These are phyloP conservation scores for Dusona sp. DNA, from an alignment of 2,888 invertebrate species.

Conservation along the genomic window DNA sequence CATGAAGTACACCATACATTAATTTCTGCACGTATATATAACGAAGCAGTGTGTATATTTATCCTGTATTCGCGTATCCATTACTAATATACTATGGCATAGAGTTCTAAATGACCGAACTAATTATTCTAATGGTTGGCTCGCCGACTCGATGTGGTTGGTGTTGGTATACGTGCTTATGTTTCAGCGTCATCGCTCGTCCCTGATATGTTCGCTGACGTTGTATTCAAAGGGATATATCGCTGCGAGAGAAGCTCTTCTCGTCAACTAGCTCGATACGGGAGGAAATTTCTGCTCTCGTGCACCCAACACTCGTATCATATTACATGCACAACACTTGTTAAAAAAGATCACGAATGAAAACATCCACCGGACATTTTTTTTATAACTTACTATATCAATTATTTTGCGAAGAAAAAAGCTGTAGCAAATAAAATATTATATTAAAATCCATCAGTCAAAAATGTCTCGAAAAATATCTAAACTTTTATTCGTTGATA, in stretches of 20 bases:
- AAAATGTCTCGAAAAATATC: too few species aligned
- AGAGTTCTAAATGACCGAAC: slow-evolving; percentile 67
- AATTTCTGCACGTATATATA: not conserved
- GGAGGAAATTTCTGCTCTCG: slow-evolving; percentile 13
- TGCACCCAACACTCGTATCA: not conserved
- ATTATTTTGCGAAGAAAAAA: too few species aligned
- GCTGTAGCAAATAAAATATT: too few species aligned
- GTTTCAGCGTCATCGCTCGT: slow-evolving; percentile 53
- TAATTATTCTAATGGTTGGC: slow-evolving; percentile 81
- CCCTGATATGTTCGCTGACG: slow-evolving; percentile 44
- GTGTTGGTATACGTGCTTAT: slow-evolving; percentile 63
- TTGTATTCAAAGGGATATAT: slow-evolving; percentile 53
- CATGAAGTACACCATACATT: not conserved
- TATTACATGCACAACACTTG: not conserved
- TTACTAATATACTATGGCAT: slow-evolving; percentile 29
- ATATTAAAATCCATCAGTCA: too few species aligned
- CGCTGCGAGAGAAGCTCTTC: not conserved
- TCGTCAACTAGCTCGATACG: slow-evolving; percentile 8
- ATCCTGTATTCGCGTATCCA: slow-evolving; percentile 24
- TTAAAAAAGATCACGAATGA: not conserved
- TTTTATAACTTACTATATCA: not conserved
- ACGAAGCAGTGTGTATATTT: not conserved
- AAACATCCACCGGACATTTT: not conserved
- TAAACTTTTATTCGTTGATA: too few species aligned
- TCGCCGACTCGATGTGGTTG: slow-evolving; percentile 67